phyloP scores from a whole-genome alignment of 2,797 vertebrate species.

The Pseudopleuronectes americanus region DNA sequence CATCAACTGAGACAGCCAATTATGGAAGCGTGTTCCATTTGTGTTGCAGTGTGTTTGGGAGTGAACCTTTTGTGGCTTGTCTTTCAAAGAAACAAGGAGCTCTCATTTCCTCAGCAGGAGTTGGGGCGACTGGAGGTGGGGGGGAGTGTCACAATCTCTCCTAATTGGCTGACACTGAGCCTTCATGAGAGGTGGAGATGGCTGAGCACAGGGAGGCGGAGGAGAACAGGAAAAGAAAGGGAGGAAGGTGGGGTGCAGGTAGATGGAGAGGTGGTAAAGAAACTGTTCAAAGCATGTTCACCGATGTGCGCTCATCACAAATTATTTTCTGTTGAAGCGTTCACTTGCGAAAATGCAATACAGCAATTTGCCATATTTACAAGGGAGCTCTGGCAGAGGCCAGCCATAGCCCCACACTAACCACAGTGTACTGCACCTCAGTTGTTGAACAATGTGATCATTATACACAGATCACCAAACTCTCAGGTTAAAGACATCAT shows the following conservation, averaged over 20 bases:
- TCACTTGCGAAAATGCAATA: conserved; percentile 18
- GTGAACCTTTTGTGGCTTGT: conserved; percentile 60
- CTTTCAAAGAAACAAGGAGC: conserved; percentile 67
- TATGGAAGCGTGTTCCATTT: conserved; percentile 72
- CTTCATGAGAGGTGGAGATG: conserved; percentile 44
- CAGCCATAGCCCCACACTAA: not conserved
- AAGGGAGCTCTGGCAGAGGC: not conserved
- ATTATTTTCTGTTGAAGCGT: conserved; percentile 48
- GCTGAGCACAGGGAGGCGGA: conserved; percentile 40
- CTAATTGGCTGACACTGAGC: conserved; percentile 74
- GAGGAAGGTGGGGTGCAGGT: not conserved
- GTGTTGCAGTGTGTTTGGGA: conserved; percentile 51
- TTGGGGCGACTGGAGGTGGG: conserved; percentile 2
- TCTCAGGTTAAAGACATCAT: not conserved
- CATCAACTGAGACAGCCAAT: conserved; percentile 68
- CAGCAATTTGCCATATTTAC: not conserved
- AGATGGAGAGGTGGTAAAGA: conserved; percentile 36
- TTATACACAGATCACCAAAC: not conserved
- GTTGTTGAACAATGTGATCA: not conserved
- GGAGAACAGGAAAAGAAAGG: conserved; percentile 13
- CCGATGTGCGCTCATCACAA: conserved; percentile 42
- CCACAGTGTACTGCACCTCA: not conserved
- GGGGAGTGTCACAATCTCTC: conserved; percentile 41
- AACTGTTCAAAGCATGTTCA: conserved; percentile 36
- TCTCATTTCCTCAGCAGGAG: conserved; percentile 38